phyloP scores from a whole-genome alignment of 2,797 vertebrate species.

The Liasis olivaceus region DNA sequence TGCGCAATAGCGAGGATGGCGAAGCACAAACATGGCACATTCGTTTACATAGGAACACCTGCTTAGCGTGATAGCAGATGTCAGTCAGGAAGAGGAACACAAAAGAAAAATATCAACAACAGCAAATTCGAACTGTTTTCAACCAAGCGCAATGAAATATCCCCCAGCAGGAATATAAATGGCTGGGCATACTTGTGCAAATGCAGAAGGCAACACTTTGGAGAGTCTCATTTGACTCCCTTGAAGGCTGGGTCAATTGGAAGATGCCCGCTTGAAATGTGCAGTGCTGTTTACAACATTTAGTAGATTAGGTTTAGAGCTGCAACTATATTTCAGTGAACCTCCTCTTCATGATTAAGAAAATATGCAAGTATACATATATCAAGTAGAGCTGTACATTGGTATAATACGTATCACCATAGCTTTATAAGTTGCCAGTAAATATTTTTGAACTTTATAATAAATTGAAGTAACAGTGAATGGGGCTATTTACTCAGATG shows the following conservation, averaged over 20 bases:
- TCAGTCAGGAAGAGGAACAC: conserved; percentile 95
- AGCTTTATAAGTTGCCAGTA: neutral
- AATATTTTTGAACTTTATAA: conserved; percentile 33
- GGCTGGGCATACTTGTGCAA: conserved; percentile 40
- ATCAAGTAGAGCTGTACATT: neutral
- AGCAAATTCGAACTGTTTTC: conserved; percentile 73
- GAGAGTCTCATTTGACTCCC: conserved; percentile 33
- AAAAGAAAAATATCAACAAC: conserved; percentile 81
- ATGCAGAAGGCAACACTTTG: conserved; percentile 13
- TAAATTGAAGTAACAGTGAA: conserved; percentile 3
- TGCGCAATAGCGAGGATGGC: conserved; percentile 86
- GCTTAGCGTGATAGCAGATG: conserved; percentile 99
- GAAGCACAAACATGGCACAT: conserved; percentile 97
- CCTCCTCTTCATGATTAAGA: neutral
- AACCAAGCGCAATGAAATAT: conserved; percentile 55
- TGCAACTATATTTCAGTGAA: conserved; percentile 26
- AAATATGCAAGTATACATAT: neutral
- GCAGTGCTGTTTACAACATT: conserved; percentile 29
- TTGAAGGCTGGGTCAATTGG: neutral
- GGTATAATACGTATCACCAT: neutral
- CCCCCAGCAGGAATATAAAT: conserved; percentile 45
- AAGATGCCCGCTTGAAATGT: conserved; percentile 22
- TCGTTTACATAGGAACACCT: conserved; percentile 99
- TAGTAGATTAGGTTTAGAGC: neutral
- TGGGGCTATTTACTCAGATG: neutral